phyloP scores from a whole-genome alignment of 2,113 vertebrate species.

The Lycocorax pyrrhopterus region DNA sequence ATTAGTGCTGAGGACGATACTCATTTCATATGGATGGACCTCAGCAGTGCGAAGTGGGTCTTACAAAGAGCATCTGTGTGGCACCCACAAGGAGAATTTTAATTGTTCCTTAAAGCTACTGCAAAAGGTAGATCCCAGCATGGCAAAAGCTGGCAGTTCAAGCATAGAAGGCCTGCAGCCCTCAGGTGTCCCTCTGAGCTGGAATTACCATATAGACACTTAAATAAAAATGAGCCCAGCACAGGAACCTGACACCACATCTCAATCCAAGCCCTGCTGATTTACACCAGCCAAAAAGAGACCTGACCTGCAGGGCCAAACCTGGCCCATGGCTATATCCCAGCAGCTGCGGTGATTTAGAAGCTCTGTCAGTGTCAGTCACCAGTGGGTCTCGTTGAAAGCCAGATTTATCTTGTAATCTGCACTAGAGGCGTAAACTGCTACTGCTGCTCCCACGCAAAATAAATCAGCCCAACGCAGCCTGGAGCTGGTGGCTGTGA shows the following conservation, averaged over 20 bases:
- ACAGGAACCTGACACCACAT: conserved; percentile 28
- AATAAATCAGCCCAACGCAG: conserved; percentile 38
- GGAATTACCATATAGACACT: conserved; percentile 27
- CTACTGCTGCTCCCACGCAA: conserved; percentile 26
- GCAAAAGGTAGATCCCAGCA: not conserved
- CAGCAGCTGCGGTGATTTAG: not conserved
- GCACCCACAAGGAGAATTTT: not conserved
- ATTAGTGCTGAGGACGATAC: not conserved
- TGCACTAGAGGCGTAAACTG: conserved; percentile 26
- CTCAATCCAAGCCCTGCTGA: conserved; percentile 22
- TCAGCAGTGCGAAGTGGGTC: not conserved
- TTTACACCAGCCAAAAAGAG: conserved; percentile 47
- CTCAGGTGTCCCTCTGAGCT: not conserved
- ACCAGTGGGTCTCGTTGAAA: conserved; percentile 28
- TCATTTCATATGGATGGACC: not conserved
- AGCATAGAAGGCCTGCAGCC: not conserved
- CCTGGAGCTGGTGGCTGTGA: not conserved
- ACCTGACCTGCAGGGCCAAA: conserved; percentile 13
- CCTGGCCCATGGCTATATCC: not conserved
- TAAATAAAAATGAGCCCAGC: conserved; percentile 10
- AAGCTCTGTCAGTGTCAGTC: conserved; percentile 46
- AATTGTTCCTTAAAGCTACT: not conserved
- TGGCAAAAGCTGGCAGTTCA: not conserved
- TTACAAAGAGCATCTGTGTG: not conserved
- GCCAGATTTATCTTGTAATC: conserved; percentile 61